phyloP scores from a whole-genome alignment of 2,797 vertebrate species.

The Chromis chromis region DNA sequence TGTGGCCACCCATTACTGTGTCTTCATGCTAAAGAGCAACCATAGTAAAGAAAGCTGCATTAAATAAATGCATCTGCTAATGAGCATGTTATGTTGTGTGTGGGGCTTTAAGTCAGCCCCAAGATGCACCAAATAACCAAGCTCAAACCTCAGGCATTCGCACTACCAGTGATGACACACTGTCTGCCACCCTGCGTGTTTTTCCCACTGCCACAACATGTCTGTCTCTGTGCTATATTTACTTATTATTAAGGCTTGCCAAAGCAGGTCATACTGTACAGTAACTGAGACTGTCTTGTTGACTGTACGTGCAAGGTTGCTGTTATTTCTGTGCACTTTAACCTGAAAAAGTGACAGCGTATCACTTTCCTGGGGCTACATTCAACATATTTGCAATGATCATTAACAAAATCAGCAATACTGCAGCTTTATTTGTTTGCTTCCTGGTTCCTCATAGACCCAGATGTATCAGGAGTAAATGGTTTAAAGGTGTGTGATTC shows the following conservation, averaged over 20 bases:
- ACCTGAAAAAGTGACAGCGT: conserved; percentile 39
- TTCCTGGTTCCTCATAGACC: conserved; percentile 31
- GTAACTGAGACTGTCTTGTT: conserved; percentile 49
- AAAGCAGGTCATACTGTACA: conserved; percentile 63
- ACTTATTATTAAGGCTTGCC: conserved; percentile 64
- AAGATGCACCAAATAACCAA: conserved; percentile 54
- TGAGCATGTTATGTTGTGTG: conserved; percentile 51
- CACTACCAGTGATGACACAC: conserved; percentile 71
- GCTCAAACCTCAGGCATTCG: conserved; percentile 58
- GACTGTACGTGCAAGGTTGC: conserved; percentile 49
- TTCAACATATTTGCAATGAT: conserved; percentile 4
- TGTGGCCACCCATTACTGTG: conserved; percentile 2
- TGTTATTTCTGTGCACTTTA: conserved; percentile 55
- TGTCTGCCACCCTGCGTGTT: conserved; percentile 69
- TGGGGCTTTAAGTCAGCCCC: conserved; percentile 30
- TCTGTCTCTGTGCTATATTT: conserved; percentile 78
- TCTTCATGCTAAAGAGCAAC: conserved; percentile 19
- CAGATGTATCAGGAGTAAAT: conserved; percentile 11
- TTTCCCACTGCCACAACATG: conserved; percentile 62
- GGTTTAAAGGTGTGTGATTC: conserved; percentile 12
- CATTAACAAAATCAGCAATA: conserved; percentile 30
- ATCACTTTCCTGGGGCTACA: conserved; percentile 24
- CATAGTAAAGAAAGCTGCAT: conserved; percentile 23
- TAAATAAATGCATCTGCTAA: conserved; percentile 66
- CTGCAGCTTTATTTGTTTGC: conserved; percentile 43